phyloP scores from a whole-genome alignment of 2,797 vertebrate species.

The Strix occidentalis region DNA sequence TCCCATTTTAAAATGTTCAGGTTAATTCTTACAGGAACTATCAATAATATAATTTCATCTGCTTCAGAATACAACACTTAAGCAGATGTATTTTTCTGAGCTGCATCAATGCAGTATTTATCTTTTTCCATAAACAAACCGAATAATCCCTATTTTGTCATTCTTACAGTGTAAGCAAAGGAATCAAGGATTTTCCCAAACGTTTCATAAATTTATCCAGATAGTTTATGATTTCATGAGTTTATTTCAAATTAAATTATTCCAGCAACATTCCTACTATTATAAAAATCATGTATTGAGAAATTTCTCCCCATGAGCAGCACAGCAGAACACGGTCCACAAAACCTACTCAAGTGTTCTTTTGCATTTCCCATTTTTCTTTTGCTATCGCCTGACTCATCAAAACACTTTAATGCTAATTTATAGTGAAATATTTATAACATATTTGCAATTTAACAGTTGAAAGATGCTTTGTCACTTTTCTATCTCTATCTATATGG shows the following conservation, averaged over 20 bases:
- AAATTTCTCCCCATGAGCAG: neutral
- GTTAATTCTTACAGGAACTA: neutral
- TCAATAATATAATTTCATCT: neutral
- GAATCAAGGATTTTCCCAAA: neutral
- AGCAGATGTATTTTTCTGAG: neutral
- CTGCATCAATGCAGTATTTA: neutral
- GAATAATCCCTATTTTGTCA: neutral
- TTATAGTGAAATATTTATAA: neutral
- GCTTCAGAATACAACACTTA: neutral
- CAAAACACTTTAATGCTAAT: neutral
- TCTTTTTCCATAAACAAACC: neutral
- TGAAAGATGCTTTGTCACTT: neutral
- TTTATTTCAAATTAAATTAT: neutral
- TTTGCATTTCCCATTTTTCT: neutral
- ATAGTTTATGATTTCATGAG: neutral
- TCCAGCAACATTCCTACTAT: neutral
- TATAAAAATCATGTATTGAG: neutral
- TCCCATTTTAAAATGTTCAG: neutral
- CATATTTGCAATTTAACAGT: neutral
- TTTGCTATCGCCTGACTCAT: neutral
- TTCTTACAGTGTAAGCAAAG: neutral
- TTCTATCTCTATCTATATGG: rapidly evolving
- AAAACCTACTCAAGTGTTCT: neutral
- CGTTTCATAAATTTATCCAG: neutral
- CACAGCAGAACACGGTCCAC: neutral